Base-by-base conservation (phyloP, 1,140 invertebrate genomes). In the Caenorhabditis tropicalis region DNA sequence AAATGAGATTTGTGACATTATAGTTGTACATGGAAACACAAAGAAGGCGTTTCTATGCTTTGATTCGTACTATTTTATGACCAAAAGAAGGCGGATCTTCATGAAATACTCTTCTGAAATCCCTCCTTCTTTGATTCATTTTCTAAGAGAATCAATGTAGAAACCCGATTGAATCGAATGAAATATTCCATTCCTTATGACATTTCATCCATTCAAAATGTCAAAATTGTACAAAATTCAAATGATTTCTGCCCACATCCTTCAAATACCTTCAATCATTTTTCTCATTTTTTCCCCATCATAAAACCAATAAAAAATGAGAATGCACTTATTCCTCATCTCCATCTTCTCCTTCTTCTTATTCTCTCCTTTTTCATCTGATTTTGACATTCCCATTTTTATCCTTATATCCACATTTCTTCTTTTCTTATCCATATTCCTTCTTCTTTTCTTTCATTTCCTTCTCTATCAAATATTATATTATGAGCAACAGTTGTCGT, bases 231-330 rank as follows among this genome's bases (percentile, higher is more conserved):
- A 56, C 53, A n/a, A n/a, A n/a, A n/a, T n/a, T n/a, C n/a, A n/a
- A n/a, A n/a, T n/a, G n/a, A 27, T 9, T n/a, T 4, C 49, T 19
- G 16, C n/a, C 6, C 16, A 51, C 9, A n/a, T 36, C 16, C 15
- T 36, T 65, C 12, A 36, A 74, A 10, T 33, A 43, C 36, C 65
- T 74, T 74, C 33, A 74, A 74, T 74, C 65, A 43, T 74, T 24
- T 43, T 74, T n/a, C 27, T 33, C 31, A 24, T 12, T 6, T 43
- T 6, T 51, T 51, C 21, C 36, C 16, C 58, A 65, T 24, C 9
- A 43, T 16, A 65, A 65, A 74, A 43, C 65, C 65, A 74, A 74
- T 74, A 74, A 74, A 43, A 74, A 74, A 27, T 74, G n/a, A 74
- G 29, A 74, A 74, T 74, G 65, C 65, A 74, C 65, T 74, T 46